Percentiles rank a stretch among this genome's conserved stretches.
phyloP scores from a whole-genome alignment of 2,888 invertebrate genomes.

The Peribatodes rhomboidaria region DNA sequence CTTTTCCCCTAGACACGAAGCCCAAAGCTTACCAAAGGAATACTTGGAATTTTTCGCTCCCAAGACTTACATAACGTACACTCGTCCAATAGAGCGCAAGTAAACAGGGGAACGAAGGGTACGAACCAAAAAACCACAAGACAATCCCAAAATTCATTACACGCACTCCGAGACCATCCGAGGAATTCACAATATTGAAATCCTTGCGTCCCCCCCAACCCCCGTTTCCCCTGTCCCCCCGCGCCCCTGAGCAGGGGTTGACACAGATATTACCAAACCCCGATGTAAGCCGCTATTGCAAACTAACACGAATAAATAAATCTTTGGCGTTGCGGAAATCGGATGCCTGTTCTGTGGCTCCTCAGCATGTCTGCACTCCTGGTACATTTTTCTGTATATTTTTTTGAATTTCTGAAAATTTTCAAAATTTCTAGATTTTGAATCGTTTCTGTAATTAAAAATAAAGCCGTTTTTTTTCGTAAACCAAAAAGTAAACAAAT shows the following conservation, averaged over 20 bases:
- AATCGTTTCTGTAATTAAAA: too few species aligned
- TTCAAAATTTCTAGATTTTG: too few species aligned
- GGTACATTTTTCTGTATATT: neutral
- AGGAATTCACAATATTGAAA: constrained; percentile 86
- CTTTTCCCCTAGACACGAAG: neutral
- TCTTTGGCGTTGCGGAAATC: constrained; percentile 61
- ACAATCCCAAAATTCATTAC: constrained; percentile 85
- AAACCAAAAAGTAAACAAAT: too few species aligned
- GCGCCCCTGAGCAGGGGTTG: constrained; percentile 12
- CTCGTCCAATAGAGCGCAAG: constrained; percentile 64
- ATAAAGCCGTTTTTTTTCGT: too few species aligned
- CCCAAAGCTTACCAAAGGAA: constrained; percentile 63
- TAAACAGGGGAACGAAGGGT: constrained; percentile 67
- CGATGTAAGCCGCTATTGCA: constrained; percentile 59
- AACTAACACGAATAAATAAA: constrained; percentile 76
- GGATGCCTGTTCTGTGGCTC: neutral
- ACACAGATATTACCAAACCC: constrained; percentile 40
- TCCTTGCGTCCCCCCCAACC: constrained; percentile 57
- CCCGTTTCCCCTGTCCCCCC: constrained; percentile 40
- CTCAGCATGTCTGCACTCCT: neutral
- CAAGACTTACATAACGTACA: constrained; percentile 55
- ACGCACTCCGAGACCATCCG: constrained; percentile 77
- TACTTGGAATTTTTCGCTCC: constrained; percentile 1
- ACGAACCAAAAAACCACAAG: constrained; percentile 81
- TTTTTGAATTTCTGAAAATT: too few species aligned